Percentiles rank a stretch among this genome's conserved stretches.
These are phyloP conservation scores for Oreochromis tanganicae DNA, from an alignment of 2,113 vertebrate species.

Conservation along the genomic window DNA sequence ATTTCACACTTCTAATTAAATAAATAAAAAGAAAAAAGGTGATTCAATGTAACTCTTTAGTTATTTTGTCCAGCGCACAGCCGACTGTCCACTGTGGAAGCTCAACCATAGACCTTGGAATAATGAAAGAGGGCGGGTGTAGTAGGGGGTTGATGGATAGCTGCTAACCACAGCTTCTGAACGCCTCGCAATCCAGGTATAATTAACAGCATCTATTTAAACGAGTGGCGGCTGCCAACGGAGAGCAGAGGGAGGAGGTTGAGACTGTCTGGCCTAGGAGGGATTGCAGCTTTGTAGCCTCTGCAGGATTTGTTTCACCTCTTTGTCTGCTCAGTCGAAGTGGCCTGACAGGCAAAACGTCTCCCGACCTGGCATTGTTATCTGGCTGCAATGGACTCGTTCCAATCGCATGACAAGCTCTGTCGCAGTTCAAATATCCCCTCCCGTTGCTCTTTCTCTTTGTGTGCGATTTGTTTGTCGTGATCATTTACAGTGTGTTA, in stretches of 20 bases:
- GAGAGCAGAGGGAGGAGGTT: conserved; percentile 53
- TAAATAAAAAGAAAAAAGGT: neutral
- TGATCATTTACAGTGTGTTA: neutral
- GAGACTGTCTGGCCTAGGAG: conserved; percentile 66
- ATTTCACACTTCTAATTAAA: neutral
- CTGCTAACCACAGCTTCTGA: conserved; percentile 38
- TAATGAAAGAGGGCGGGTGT: neutral
- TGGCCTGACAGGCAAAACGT: conserved; percentile 55
- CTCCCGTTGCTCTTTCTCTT: neutral
- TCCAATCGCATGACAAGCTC: conserved; percentile 38
- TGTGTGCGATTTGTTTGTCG: conserved; percentile 21
- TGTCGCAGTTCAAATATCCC: conserved; percentile 28
- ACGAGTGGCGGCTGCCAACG: conserved; percentile 70
- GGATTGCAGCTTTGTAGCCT: conserved; percentile 75
- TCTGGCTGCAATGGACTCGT: conserved; percentile 44
- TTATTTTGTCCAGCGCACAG: neutral
- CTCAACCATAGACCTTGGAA: neutral
- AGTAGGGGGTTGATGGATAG: conserved; percentile 21
- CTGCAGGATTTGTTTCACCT: conserved; percentile 76
- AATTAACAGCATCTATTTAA: conserved; percentile 81
- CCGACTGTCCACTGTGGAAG: neutral
- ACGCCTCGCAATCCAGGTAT: conserved; percentile 61
- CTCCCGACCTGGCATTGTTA: conserved; percentile 48
- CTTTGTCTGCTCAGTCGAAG: conserved; percentile 64
- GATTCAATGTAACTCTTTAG: neutral